These are phyloP conservation scores for Engraulis encrasicolus DNA, from an alignment of 2,113 vertebrate species.

Conservation along the genomic window DNA sequence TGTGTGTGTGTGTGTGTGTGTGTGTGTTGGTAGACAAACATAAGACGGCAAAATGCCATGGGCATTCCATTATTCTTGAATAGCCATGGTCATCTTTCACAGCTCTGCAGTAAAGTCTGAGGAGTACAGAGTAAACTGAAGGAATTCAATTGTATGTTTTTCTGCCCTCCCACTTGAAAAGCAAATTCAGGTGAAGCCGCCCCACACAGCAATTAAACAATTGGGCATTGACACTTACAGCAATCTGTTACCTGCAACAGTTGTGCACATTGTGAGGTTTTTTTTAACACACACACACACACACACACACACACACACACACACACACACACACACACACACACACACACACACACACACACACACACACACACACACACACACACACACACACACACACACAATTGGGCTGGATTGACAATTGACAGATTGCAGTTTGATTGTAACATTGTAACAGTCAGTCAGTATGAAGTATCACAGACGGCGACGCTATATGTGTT, in stretches of 20 bases:
- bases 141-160: not conserved
- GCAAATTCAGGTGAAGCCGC: not conserved
- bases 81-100: not conserved
- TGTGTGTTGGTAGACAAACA: not conserved
- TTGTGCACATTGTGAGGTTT: not conserved
- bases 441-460: no score
- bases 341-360: no score
- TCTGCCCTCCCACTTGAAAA: not conserved
- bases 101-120: not conserved
- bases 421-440: no score
- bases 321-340: no score
- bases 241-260: not conserved
- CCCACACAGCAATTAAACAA: slow-evolving; percentile 1
- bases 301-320: no score
- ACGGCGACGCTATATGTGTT: no score
- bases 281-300: no score
- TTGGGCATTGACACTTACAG: not conserved
- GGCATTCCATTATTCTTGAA: not conserved
- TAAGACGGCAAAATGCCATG: not conserved
- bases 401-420: no score
- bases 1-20: not conserved
- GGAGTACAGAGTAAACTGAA: not conserved
- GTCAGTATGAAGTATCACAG: no score
- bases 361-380: no score
- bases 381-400: no score